Percentiles rank a stretch among this genome's conserved stretches.
phyloP scores from a whole-genome alignment of 2,113 vertebrate species.

The Etheostoma cragini region DNA sequence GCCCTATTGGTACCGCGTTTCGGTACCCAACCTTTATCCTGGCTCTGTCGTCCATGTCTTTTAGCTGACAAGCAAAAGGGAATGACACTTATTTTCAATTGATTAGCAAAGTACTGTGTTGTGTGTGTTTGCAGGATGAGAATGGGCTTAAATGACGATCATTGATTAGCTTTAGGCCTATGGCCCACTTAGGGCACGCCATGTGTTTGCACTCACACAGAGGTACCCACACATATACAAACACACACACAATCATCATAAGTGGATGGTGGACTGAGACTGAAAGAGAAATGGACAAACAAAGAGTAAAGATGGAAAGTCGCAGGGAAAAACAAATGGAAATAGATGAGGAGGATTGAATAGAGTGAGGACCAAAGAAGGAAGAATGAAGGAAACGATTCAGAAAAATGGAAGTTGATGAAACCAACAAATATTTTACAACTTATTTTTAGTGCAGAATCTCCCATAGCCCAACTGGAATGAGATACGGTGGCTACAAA shows the following conservation, averaged over 20 bases:
- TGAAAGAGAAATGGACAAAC: slow-evolving; percentile 13
- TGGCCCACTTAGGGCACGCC: slow-evolving; percentile 79
- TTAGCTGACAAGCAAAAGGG: slow-evolving; percentile 58
- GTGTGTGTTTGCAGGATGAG: slow-evolving; percentile 63
- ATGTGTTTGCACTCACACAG: slow-evolving; percentile 77
- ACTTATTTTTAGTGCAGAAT: not conserved
- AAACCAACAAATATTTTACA: not conserved
- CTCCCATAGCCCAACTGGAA: not conserved
- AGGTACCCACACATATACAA: slow-evolving; percentile 29
- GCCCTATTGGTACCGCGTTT: no score
- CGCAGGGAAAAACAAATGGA: not conserved
- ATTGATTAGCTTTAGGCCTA: slow-evolving; percentile 80
- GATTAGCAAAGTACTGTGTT: slow-evolving; percentile 76
- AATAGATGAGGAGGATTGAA: not conserved
- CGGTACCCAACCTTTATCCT: not conserved
- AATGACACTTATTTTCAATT: slow-evolving; percentile 81
- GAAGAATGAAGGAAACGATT: not conserved
- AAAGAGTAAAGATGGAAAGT: slow-evolving; percentile 12
- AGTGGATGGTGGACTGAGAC: slow-evolving; percentile 36
- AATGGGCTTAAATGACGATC: slow-evolving; percentile 81
- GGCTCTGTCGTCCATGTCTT: slow-evolving; percentile 32
- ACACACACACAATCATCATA: slow-evolving; percentile 35
- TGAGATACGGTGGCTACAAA: not conserved
- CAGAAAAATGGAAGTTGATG: not conserved
- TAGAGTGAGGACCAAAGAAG: not conserved